Conservation (phyloP, 2,888 invertebrate genomes). For the Oligia strigilis region DNA sequence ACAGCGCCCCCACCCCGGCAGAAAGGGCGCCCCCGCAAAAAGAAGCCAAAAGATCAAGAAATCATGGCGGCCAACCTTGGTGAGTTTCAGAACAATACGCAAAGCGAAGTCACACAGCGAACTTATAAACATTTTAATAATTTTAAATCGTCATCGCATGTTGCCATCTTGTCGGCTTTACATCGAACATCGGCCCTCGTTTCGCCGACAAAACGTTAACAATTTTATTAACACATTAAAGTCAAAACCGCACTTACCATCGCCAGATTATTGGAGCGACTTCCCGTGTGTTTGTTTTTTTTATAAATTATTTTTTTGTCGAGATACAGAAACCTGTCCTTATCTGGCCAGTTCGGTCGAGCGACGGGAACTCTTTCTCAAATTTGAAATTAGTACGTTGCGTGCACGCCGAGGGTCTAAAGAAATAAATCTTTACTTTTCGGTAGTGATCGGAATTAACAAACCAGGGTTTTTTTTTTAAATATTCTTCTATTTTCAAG, state of each 20-base stretch:
- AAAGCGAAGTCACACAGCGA: conserved; percentile 67
- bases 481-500: background rate
- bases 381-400: conserved; percentile 81
- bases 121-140: conserved; percentile 63
- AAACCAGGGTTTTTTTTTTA: background rate
- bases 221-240: conserved; percentile 90
- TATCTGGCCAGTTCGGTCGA: conserved; percentile 81
- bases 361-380: conserved; percentile 79
- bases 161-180: conserved; percentile 74
- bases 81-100: conserved; percentile 85
- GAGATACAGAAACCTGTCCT: conserved; percentile 88
- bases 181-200: conserved; percentile 76
- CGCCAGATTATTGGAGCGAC: conserved; percentile 87
- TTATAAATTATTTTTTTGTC: conserved; percentile 77
- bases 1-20: conserved; percentile 93
- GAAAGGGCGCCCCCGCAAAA: conserved; percentile 97
- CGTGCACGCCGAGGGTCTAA: conserved; percentile 67
- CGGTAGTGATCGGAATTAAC: conserved; percentile 18
- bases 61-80: conserved; percentile 96
- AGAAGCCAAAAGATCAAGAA: conserved; percentile 97
- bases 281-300: conserved; percentile 85
- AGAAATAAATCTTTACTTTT: conserved; percentile 66
- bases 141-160: conserved; percentile 62
- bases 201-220: conserved; percentile 88
- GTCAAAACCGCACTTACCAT: conserved; percentile 89